A percentile compares a stretch with the other conserved stretches of the same genome.
Conservation (phyloP, 2,797 vertebrate species). For the Mormyrus hasselquistii region DNA sequence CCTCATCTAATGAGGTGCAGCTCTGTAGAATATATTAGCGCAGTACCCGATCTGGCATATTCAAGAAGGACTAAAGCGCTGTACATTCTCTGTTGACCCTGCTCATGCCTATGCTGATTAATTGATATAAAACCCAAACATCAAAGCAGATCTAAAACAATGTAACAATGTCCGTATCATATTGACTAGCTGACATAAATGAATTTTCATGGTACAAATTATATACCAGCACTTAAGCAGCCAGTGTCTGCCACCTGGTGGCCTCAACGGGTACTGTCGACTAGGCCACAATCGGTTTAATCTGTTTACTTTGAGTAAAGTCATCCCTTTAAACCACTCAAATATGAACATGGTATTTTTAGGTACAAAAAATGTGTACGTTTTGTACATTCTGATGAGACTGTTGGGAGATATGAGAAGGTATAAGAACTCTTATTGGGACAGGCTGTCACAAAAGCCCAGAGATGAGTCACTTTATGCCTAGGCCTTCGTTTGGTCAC, state of each 20-base stretch:
- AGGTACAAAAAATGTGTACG: neutral
- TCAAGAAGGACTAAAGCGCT: neutral
- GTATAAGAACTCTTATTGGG: neutral
- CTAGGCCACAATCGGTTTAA: neutral
- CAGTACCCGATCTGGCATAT: neutral
- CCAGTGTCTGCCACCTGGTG: constrained; percentile 54
- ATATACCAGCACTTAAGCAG: constrained; percentile 22
- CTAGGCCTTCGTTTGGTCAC: neutral
- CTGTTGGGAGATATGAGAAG: neutral
- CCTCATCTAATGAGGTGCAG: neutral
- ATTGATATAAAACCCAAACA: neutral
- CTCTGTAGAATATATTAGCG: constrained; percentile 12
- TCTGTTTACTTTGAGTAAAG: neutral
- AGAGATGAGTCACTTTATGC: neutral
- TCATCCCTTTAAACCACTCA: neutral
- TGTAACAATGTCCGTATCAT: neutral
- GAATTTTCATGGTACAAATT: constrained; percentile 21
- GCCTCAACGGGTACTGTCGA: constrained; percentile 22
- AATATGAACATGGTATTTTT: neutral
- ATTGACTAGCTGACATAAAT: constrained; percentile 35
- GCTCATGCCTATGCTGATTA: neutral
- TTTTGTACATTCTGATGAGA: neutral
- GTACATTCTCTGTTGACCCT: neutral
- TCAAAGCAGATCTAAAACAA: neutral
- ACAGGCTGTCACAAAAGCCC: neutral